These are phyloP conservation scores for Sula dactylatra DNA, from an alignment of 2,113 vertebrate species.

Conservation along the genomic window DNA sequence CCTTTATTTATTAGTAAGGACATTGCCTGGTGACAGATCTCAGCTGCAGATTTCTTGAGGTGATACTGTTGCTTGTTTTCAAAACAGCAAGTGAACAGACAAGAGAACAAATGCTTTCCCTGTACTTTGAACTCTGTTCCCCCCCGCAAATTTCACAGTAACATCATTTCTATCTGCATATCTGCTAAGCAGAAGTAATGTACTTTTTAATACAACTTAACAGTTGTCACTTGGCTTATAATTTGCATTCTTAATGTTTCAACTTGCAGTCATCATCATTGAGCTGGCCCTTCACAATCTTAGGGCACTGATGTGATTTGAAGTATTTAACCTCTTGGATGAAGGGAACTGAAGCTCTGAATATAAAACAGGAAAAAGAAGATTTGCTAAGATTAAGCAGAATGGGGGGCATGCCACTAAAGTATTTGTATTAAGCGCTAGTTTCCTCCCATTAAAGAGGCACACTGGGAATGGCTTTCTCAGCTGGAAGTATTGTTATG, in stretches of 20 bases:
- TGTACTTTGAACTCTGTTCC: constrained; percentile 26
- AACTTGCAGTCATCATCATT: constrained; percentile 17
- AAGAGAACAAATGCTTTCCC: constrained; percentile 57
- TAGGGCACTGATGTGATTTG: constrained; percentile 18
- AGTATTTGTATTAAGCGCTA: not conserved
- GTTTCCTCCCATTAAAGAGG: constrained; percentile 9
- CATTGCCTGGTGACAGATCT: constrained; percentile 44
- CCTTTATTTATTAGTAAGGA: constrained; percentile 54
- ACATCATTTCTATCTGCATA: constrained; percentile 29
- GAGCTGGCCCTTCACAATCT: constrained; percentile 50
- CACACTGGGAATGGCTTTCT: not conserved
- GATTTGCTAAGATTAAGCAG: not conserved
- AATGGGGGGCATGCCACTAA: not conserved
- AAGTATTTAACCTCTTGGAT: constrained; percentile 47
- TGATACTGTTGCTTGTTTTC: constrained; percentile 36
- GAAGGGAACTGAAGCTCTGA: constrained; percentile 4
- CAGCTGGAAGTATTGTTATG: not conserved
- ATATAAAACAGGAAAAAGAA: constrained; percentile 7
- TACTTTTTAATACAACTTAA: constrained; percentile 31
- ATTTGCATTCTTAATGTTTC: constrained; percentile 50
- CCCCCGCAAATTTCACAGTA: not conserved
- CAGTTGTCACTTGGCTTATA: constrained; percentile 50
- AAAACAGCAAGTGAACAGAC: constrained; percentile 42
- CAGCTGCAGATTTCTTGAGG: constrained; percentile 49
- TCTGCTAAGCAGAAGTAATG: constrained; percentile 11